A percentile compares a stretch with the other conserved stretches of the same genome.
phyloP scores from a whole-genome alignment of 1,140 invertebrate species.

The Oreohelix idahoensis region DNA sequence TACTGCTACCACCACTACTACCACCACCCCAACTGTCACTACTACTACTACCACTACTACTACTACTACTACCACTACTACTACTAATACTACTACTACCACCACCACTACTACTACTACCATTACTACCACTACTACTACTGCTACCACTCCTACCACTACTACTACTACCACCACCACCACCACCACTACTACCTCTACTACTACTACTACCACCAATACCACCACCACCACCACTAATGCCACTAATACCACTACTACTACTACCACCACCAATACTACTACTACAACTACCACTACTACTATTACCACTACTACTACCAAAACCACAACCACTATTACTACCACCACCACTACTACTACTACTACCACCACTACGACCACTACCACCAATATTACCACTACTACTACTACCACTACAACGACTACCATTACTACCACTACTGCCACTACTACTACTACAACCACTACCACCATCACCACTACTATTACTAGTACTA shows the following conservation, averaged over 20 bases:
- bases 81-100: background rate
- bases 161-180: background rate
- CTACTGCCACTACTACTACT: background rate
- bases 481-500: background rate
- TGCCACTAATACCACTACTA: background rate
- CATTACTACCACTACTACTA: conserved; percentile 4
- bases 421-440: background rate
- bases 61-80: background rate
- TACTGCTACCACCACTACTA: too few species aligned
- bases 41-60: too few species aligned
- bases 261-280: background rate
- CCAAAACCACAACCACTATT: background rate
- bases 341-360: background rate
- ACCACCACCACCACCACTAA: background rate
- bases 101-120: too few species aligned
- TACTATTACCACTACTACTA: background rate
- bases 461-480: background rate
- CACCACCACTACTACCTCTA: background rate
- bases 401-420: background rate
- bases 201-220: background rate
- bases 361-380: background rate
- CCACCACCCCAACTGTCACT: too few species aligned
- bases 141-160: background rate
- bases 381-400: background rate
- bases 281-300: background rate